These are phyloP conservation scores for Oophaga pumilio DNA, from an alignment of 2,113 vertebrate genomes.

Conservation along the genomic window DNA sequence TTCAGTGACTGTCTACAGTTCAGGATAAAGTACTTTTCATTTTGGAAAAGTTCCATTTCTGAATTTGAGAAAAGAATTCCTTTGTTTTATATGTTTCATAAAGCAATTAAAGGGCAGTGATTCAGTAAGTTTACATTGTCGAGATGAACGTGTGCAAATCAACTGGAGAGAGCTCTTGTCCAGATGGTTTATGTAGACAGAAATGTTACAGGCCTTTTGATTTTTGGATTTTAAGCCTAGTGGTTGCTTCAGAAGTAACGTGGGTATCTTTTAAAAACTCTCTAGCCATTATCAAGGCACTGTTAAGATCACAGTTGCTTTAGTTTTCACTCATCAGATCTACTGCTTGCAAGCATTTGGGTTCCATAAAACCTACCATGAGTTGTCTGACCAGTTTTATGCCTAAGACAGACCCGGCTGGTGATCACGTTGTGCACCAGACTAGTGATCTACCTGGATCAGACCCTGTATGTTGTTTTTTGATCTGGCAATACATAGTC, in stretches of 20 bases:
- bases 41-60: constrained; percentile 12
- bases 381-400: too few relatives aligned
- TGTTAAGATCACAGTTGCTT: too few relatives aligned
- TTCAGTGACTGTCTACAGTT: background rate
- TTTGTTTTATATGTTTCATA: constrained; percentile 17
- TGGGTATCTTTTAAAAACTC: background rate
- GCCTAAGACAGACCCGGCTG: too few relatives aligned
- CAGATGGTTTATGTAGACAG: background rate
- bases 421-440: too few relatives aligned
- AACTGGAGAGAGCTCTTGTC: background rate
- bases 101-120: background rate
- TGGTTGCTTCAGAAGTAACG: background rate
- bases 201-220: background rate
- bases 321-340: too few relatives aligned
- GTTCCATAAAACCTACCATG: too few relatives aligned
- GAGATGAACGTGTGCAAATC: background rate
- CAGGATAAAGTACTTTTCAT: background rate
- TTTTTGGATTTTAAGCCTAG: background rate
- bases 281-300: too few relatives aligned
- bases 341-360: too few relatives aligned
- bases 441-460: too few relatives aligned
- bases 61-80: background rate
- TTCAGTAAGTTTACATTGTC: constrained; percentile 15
- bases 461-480: too few relatives aligned
- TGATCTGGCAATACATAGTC: too few relatives aligned